These are phyloP conservation scores for Achlya flavicornis DNA, from an alignment of 2,888 invertebrate genomes.

Conservation along the genomic window DNA sequence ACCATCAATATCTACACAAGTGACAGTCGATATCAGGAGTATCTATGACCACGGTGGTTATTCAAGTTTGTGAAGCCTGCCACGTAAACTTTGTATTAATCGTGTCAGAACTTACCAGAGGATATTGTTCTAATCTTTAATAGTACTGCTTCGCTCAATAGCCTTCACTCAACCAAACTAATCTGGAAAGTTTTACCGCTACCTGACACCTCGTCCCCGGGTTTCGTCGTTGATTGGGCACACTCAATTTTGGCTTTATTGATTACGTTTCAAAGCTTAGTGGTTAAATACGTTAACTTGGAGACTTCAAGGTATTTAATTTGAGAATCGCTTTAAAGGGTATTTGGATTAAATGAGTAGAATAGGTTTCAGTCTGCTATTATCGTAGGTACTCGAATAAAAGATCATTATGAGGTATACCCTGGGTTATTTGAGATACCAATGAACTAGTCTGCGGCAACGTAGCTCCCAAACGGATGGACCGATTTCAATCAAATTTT, in stretches of 20 bases:
- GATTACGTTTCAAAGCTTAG: slow-evolving; percentile 37
- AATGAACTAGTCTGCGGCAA: too few species aligned
- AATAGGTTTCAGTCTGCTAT: not conserved
- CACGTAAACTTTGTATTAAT: slow-evolving; percentile 52
- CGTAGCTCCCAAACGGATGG: too few species aligned
- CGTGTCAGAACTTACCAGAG: slow-evolving; percentile 39
- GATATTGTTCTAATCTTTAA: slow-evolving; percentile 48
- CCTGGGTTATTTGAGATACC: too few species aligned
- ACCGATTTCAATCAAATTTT: too few species aligned
- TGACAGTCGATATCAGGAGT: slow-evolving; percentile 44
- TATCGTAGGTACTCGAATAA: not conserved
- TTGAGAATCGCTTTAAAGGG: not conserved
- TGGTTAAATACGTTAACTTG: slow-evolving; percentile 1
- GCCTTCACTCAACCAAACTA: slow-evolving; percentile 36
- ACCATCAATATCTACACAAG: slow-evolving; percentile 27
- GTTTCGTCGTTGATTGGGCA: slow-evolving; percentile 40
- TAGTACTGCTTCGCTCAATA: slow-evolving; percentile 36
- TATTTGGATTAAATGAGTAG: not conserved
- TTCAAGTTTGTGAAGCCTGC: slow-evolving; percentile 44
- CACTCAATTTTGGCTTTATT: slow-evolving; percentile 53
- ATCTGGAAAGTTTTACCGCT: slow-evolving; percentile 51
- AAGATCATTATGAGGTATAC: too few species aligned
- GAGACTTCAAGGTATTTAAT: not conserved
- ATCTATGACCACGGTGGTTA: slow-evolving; percentile 35
- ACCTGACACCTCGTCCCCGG: slow-evolving; percentile 51